These are phyloP conservation scores for Aphaenogaster ashmeadi DNA, from an alignment of 1,140 invertebrate species.

Conservation along the genomic window DNA sequence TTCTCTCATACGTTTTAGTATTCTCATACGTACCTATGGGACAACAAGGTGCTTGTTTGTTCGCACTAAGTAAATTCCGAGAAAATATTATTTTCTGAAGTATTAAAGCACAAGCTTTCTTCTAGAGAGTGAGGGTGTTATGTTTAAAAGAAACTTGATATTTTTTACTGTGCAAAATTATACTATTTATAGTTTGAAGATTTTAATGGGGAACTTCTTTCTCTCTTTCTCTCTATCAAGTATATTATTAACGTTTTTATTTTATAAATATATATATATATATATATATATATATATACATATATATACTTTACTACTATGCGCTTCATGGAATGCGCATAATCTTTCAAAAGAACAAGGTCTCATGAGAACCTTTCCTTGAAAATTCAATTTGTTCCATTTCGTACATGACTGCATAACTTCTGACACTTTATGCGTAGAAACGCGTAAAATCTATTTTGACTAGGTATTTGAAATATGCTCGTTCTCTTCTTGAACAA, in stretches of 20 bases:
- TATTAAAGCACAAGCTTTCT: neutral
- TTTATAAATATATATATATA: neutral
- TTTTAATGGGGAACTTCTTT: neutral
- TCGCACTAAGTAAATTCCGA: conserved; percentile 2
- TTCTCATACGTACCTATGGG: neutral
- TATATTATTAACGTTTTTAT: neutral
- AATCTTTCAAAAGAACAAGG: conserved; percentile 22
- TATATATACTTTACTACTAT: neutral
- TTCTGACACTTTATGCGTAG: conserved; percentile 29
- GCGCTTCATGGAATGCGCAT: neutral
- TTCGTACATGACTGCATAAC: conserved; percentile 42
- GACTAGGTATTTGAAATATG: neutral
- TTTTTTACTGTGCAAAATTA: neutral
- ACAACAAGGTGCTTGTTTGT: neutral
- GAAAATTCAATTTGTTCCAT: conserved; percentile 23
- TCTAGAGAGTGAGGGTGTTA: neutral
- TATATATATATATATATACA: neutral
- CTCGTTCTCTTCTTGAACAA: neutral
- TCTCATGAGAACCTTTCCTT: neutral
- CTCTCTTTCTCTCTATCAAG: neutral
- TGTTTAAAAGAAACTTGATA: neutral
- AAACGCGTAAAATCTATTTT: conserved; percentile 12
- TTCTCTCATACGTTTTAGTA: neutral
- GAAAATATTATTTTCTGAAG: neutral
- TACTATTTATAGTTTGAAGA: neutral